Conservation (phyloP, 2,113 vertebrate genomes). For the Barnardius zonarius region DNA sequence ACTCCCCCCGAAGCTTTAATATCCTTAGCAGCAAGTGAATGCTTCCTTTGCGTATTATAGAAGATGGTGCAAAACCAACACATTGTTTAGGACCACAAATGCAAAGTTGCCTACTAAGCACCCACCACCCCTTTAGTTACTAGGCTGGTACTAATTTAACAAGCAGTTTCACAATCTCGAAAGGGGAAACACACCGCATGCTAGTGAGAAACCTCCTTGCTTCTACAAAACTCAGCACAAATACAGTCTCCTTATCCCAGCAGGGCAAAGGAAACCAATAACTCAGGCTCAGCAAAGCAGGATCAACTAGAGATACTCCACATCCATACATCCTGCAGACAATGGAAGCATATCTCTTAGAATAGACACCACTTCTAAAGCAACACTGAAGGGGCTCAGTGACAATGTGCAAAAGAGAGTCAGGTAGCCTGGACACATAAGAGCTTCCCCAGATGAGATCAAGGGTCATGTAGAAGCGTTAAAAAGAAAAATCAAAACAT, state of each 20-base stretch:
- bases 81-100: background rate
- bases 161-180: background rate
- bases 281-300: background rate
- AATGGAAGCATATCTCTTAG: background rate
- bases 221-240: background rate
- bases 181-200: background rate
- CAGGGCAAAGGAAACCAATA: background rate
- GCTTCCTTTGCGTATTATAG: background rate
- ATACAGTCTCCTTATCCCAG: background rate
- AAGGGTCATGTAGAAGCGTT: background rate
- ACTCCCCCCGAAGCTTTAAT: background rate
- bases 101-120: background rate
- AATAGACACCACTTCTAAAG: background rate
- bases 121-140: background rate
- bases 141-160: constrained; percentile 42
- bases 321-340: background rate
- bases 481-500: background rate
- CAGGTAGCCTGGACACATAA: background rate
- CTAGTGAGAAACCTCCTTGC: background rate
- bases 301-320: background rate
- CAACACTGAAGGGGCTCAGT: background rate
- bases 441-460: background rate
- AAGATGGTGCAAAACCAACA: background rate
- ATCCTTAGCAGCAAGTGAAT: background rate
- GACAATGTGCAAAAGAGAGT: background rate